phyloP scores from a whole-genome alignment of 1,140 invertebrate genomes.

The Hydropsyche tenuis region DNA sequence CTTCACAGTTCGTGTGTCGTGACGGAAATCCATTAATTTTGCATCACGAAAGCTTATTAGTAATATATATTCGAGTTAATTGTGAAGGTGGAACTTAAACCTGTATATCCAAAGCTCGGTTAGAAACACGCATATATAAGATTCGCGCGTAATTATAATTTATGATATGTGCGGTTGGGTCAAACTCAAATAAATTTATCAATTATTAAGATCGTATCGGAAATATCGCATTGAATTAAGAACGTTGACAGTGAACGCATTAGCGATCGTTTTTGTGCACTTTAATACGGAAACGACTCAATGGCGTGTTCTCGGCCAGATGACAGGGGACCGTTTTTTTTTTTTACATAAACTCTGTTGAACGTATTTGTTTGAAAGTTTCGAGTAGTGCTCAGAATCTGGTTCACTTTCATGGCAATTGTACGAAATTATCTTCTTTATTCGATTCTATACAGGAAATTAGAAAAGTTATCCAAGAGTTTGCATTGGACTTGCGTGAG shows the following conservation, averaged over 20 bases:
- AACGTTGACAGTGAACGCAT: too few relatives aligned
- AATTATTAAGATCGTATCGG: too few relatives aligned
- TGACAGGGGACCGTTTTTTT: neutral
- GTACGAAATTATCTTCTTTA: slow-evolving; percentile 22
- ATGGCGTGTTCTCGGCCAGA: slow-evolving; percentile 3
- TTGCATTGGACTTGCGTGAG: slow-evolving; percentile 20
- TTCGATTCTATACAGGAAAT: slow-evolving; percentile 28
- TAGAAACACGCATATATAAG: too few relatives aligned
- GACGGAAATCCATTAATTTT: slow-evolving; percentile 27
- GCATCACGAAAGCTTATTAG: slow-evolving; percentile 37
- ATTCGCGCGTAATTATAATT: too few relatives aligned
- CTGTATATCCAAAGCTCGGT: neutral
- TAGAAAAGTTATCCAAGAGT: slow-evolving; percentile 24
- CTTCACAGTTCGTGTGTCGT: slow-evolving; percentile 24
- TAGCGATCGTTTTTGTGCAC: too few relatives aligned
- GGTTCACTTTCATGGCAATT: neutral
- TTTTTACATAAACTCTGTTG: too few relatives aligned
- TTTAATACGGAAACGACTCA: neutral
- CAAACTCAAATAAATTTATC: too few relatives aligned
- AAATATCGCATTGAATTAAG: too few relatives aligned
- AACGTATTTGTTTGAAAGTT: too few relatives aligned
- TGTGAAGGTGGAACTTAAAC: slow-evolving; percentile 14
- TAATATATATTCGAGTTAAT: slow-evolving; percentile 32
- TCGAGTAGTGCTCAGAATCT: too few relatives aligned
- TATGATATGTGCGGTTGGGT: too few relatives aligned